Conservation (phyloP, 2,888 invertebrate species). For the Aquatica leii region DNA sequence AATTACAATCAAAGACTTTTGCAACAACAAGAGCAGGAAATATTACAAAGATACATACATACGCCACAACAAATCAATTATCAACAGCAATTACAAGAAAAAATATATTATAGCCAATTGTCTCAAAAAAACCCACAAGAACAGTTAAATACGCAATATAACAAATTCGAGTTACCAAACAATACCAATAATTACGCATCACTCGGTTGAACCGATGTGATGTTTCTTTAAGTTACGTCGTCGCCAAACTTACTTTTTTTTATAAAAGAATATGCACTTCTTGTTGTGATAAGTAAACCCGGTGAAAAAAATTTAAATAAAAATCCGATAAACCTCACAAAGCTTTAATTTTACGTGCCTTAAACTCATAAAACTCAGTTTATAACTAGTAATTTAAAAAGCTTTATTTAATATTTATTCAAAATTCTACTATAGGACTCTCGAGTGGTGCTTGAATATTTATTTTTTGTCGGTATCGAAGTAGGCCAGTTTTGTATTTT, state of each 20-base stretch:
- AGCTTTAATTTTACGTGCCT: slow-evolving; percentile 28
- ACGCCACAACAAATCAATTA: slow-evolving; percentile 40
- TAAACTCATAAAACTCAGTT: slow-evolving; percentile 25
- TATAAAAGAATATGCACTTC: too few relatives aligned
- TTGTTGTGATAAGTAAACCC: slow-evolving; percentile 1
- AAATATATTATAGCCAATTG: slow-evolving; percentile 46
- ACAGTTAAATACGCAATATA: slow-evolving; percentile 51
- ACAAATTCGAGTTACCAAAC: slow-evolving; percentile 50
- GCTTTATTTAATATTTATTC: slow-evolving; percentile 29
- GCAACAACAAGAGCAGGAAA: slow-evolving; percentile 39
- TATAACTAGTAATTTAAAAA: not conserved
- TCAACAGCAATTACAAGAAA: slow-evolving; percentile 48
- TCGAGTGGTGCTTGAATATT: slow-evolving; percentile 5
- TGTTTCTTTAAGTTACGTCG: too few relatives aligned
- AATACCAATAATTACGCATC: slow-evolving; percentile 29
- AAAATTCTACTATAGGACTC: not conserved
- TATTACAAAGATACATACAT: slow-evolving; percentile 34
- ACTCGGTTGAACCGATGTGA: slow-evolving; percentile 16
- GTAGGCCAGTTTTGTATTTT: slow-evolving; percentile 8
- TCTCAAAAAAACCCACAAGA: slow-evolving; percentile 48
- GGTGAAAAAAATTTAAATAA: slow-evolving; percentile 6
- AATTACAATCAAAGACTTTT: slow-evolving; percentile 47
- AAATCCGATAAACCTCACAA: slow-evolving; percentile 2
- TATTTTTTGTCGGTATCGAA: not conserved
- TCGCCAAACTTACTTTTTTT: slow-evolving; percentile 15